A percentile compares a stretch with the other conserved stretches of the same genome.
Evolutionary conservation across 2,888 invertebrate species (phyloP).

Genomic region (Chirona hameri): DNA sequence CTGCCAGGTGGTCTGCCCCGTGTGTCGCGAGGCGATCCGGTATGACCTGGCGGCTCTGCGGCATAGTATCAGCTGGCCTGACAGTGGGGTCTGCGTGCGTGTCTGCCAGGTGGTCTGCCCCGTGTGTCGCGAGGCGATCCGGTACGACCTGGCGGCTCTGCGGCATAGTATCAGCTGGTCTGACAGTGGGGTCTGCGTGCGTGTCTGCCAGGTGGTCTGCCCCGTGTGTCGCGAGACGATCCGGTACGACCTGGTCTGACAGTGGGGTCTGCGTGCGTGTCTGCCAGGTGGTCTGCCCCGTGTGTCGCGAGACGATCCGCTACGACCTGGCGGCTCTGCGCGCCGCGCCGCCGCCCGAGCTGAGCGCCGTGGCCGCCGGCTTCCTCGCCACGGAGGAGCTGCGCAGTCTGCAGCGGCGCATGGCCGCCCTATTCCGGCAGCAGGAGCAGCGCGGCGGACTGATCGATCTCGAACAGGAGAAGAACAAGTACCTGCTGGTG

Average conservation of each 20-base stretch:
- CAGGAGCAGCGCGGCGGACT: constrained; percentile 40
- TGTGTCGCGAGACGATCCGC: constrained; percentile 70
- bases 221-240: not conserved
- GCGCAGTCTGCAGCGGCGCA: constrained; percentile 36
- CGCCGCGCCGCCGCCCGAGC: constrained; percentile 62
- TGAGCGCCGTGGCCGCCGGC: constrained; percentile 53
- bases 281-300: constrained; percentile 71
- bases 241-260: not conserved
- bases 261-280: constrained; percentile 34
- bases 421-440: constrained; percentile 37
- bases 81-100: no score
- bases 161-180: constrained; percentile 45
- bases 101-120: no score
- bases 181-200: no score
- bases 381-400: constrained; percentile 37
- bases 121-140: constrained; percentile 66
- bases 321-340: constrained; percentile 61
- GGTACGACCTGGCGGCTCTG: constrained; percentile 60
- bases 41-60: constrained; percentile 61
- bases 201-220: no score
- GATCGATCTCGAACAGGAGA: constrained; percentile 40
- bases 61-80: not conserved
- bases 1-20: constrained; percentile 71
- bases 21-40: constrained; percentile 70
- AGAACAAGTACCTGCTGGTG: constrained; percentile 38